phyloP scores from a whole-genome alignment of 2,113 vertebrate species.

The Planiliza haematocheilus region DNA sequence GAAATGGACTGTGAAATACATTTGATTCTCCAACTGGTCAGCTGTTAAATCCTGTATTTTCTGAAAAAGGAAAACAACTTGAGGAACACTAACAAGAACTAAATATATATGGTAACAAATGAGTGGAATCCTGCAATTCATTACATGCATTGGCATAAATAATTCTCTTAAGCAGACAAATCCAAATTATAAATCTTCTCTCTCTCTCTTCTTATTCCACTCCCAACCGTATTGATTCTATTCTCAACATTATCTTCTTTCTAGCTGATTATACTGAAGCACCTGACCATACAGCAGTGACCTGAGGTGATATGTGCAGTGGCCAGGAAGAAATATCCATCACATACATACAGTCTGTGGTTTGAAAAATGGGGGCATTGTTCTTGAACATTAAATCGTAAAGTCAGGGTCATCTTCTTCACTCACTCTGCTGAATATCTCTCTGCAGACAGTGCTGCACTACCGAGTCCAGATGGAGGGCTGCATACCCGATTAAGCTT shows the following conservation, averaged over 20 bases:
- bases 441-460: slow-evolving; percentile 9
- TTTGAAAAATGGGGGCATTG: slow-evolving; percentile 2
- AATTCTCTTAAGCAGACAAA: too few species aligned
- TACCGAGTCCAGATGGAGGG: neutral
- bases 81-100: too few species aligned
- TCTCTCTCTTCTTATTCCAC: too few species aligned
- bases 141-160: too few species aligned
- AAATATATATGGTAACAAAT: too few species aligned
- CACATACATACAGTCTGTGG: neutral
- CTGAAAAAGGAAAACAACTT: slow-evolving; percentile 53
- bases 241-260: too few species aligned
- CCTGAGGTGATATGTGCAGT: neutral
- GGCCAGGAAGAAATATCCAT: slow-evolving; percentile 6
- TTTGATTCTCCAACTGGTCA: slow-evolving; percentile 61
- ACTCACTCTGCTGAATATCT: neutral
- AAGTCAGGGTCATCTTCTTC: slow-evolving; percentile 14
- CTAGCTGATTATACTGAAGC: neutral
- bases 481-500: slow-evolving; percentile 20
- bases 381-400: slow-evolving; percentile 2
- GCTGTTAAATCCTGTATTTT: slow-evolving; percentile 65
- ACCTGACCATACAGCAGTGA: slow-evolving; percentile 3
- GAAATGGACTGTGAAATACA: slow-evolving; percentile 71
- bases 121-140: too few species aligned
- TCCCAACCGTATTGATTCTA: too few species aligned
- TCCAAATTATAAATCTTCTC: too few species aligned